Conservation (phyloP, 2,113 vertebrate genomes). For the Hydrochoerus hydrochaeris region DNA sequence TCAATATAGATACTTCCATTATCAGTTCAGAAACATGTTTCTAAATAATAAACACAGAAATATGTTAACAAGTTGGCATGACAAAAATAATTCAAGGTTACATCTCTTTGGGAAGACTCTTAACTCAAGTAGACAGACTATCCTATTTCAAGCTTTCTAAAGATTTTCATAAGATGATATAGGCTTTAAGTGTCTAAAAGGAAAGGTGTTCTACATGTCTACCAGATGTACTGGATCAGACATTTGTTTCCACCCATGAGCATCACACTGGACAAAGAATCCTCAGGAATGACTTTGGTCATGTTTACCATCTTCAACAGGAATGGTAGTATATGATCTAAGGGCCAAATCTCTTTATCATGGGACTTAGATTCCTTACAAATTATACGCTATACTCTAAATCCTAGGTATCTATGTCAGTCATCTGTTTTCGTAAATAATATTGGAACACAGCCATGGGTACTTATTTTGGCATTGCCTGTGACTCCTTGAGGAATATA, state of each 20-base stretch:
- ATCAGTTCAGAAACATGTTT: not conserved
- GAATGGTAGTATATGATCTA: not conserved
- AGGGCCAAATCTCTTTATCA: not conserved
- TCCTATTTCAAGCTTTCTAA: rapidly evolving
- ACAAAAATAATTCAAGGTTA: not conserved
- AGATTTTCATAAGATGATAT: not conserved
- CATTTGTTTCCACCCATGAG: not conserved
- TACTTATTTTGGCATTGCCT: not conserved
- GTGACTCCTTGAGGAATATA: not conserved
- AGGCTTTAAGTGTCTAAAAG: not conserved
- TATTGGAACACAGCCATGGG: not conserved
- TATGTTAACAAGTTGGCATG: not conserved
- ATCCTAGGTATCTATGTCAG: not conserved
- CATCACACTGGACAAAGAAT: not conserved
- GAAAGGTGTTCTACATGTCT: not conserved
- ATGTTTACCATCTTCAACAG: not conserved
- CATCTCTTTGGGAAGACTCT: not conserved
- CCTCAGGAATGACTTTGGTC: not conserved
- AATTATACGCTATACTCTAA: not conserved
- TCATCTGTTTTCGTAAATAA: not conserved
- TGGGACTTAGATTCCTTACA: not conserved
- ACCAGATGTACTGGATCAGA: not conserved
- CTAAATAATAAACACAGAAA: not conserved
- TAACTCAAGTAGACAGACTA: not conserved
- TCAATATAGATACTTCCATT: not conserved